phyloP scores from a whole-genome alignment of 2,888 invertebrate species.

The Athripsodes cinereus region DNA sequence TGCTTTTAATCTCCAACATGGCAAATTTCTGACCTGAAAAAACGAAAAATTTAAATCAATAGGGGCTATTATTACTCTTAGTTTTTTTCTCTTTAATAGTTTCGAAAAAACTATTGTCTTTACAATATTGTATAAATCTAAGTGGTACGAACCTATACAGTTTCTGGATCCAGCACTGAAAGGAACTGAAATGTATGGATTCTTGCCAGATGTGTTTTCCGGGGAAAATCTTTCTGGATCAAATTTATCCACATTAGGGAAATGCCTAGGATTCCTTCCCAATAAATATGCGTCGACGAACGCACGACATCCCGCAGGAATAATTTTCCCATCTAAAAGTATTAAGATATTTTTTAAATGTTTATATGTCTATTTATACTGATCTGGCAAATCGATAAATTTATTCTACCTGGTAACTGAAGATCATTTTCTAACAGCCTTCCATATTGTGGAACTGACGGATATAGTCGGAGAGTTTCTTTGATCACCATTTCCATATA shows the following conservation, averaged over 20 bases:
- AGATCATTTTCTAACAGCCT: constrained; percentile 28
- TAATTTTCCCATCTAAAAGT: constrained; percentile 19
- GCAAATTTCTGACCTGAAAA: constrained; percentile 36
- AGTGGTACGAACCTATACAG: constrained; percentile 22
- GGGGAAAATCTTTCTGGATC: constrained; percentile 25
- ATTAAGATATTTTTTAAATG: too few relatives aligned
- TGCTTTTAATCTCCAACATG: constrained; percentile 34
- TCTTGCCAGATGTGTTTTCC: constrained; percentile 14
- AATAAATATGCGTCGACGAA: constrained; percentile 5
- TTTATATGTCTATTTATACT: too few relatives aligned
- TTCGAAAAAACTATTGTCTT: too few relatives aligned
- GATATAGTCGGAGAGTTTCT: constrained; percentile 30
- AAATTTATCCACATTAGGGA: constrained; percentile 20
- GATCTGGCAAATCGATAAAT: too few relatives aligned
- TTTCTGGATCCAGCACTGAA: constrained; percentile 26
- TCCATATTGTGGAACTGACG: constrained; percentile 30
- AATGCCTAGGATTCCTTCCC: constrained; percentile 18
- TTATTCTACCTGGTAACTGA: constrained; percentile 20
- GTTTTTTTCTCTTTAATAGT: too few relatives aligned
- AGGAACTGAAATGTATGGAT: constrained; percentile 15
- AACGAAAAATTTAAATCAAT: too few relatives aligned
- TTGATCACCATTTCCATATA: constrained; percentile 31
- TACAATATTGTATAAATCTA: too few relatives aligned
- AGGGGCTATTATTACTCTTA: too few relatives aligned
- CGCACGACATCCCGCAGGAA: constrained; percentile 14